Evolutionary conservation across 2,888 invertebrate genomes (phyloP).

Genomic region (Drosophila paranaensis): DNA sequence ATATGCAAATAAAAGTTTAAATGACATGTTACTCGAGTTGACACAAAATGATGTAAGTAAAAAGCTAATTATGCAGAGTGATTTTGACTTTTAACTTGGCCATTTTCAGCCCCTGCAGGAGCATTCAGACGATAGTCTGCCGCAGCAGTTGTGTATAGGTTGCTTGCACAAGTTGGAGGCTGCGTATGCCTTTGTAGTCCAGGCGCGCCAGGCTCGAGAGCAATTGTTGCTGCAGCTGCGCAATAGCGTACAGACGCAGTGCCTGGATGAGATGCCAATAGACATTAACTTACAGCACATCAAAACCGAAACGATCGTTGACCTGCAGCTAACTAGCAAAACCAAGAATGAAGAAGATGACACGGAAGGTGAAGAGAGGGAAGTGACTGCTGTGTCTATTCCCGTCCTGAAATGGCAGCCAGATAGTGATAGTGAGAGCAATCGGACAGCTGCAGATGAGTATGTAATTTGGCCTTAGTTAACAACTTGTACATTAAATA

Average conservation of each 20-base stretch:
- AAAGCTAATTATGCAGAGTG: background rate
- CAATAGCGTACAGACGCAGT: slow-evolving; percentile 34
- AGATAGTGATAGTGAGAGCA: slow-evolving; percentile 40
- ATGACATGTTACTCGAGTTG: slow-evolving; percentile 62
- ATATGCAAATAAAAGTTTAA: slow-evolving; percentile 48
- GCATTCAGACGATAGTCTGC: slow-evolving; percentile 53
- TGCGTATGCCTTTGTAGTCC: slow-evolving; percentile 71
- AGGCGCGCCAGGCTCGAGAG: slow-evolving; percentile 64
- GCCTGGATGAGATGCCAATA: slow-evolving; percentile 75
- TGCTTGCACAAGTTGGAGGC: slow-evolving; percentile 68
- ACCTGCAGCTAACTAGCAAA: background rate
- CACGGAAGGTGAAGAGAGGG: background rate
- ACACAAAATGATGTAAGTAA: slow-evolving; percentile 64
- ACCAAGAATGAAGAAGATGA: background rate
- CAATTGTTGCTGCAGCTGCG: slow-evolving; percentile 49
- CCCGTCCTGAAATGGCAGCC: slow-evolving; percentile 39
- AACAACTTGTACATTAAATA: background rate
- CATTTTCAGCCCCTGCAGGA: slow-evolving; percentile 42
- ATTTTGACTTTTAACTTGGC: background rate
- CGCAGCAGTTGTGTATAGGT: slow-evolving; percentile 64
- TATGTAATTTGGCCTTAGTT: slow-evolving; percentile 7
- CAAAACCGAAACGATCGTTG: slow-evolving; percentile 63
- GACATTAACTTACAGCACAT: slow-evolving; percentile 67
- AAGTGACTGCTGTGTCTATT: background rate
- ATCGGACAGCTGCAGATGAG: slow-evolving; percentile 17